phyloP scores from a whole-genome alignment of 2,797 vertebrate genomes.

The Galago senegalensis region DNA sequence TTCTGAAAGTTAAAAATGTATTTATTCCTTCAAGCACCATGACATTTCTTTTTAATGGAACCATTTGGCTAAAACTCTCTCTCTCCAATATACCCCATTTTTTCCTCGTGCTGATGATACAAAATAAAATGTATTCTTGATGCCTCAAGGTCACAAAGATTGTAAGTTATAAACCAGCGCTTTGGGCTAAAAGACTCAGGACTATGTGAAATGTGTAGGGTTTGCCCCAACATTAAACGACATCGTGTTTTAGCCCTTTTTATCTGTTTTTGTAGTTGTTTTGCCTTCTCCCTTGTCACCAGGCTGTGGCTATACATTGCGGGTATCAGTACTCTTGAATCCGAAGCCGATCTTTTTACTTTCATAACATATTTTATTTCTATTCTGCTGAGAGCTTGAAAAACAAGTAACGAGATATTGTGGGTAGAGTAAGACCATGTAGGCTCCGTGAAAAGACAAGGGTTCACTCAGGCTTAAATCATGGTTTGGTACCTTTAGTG shows the following conservation, averaged over 20 bases:
- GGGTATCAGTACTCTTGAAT: not conserved
- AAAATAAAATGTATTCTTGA: slow-evolving; percentile 63
- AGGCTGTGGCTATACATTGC: not conserved
- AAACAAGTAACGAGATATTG: slow-evolving; percentile 39
- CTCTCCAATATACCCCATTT: not conserved
- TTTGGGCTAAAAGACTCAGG: slow-evolving; percentile 37
- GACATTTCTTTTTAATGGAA: not conserved
- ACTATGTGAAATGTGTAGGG: not conserved
- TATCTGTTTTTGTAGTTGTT: slow-evolving; percentile 37
- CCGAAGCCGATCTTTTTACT: slow-evolving; percentile 54
- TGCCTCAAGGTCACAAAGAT: not conserved
- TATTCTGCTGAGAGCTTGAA: not conserved
- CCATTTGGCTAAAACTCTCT: slow-evolving; percentile 49
- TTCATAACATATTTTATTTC: slow-evolving; percentile 20
- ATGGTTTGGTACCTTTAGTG: not conserved
- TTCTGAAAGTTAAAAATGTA: slow-evolving; percentile 33
- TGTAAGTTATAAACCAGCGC: not conserved
- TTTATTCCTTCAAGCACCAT: slow-evolving; percentile 29
- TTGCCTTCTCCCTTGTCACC: slow-evolving; percentile 31
- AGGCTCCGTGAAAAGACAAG: not conserved
- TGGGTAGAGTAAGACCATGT: not conserved
- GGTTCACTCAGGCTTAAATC: not conserved
- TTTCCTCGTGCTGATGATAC: not conserved
- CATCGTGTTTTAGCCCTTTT: not conserved
- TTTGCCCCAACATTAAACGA: slow-evolving; percentile 29